Percentiles rank a stretch among this genome's conserved stretches.
These are phyloP conservation scores for Palythoa grandiflora DNA, from an alignment of 92 coral and sea anemone species.

Conservation along the genomic window DNA sequence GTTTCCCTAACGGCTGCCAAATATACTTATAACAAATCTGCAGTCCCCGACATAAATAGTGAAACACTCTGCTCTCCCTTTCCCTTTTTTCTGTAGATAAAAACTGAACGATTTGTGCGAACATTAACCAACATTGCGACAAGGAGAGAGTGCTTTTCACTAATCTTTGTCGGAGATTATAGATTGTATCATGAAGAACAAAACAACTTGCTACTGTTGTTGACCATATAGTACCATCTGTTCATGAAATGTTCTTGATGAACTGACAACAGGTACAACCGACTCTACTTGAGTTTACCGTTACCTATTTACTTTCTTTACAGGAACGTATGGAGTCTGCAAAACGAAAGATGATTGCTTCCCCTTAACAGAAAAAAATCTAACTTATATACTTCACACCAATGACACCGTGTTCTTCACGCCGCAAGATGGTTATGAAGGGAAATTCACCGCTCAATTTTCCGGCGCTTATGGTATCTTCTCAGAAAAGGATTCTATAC, in stretches of 20 bases:
- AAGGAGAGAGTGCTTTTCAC: no score
- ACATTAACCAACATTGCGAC: no score
- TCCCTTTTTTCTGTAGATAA: no score
- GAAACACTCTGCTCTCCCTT: no score
- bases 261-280: neutral
- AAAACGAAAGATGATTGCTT: neutral
- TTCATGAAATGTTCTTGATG: neutral
- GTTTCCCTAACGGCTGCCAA: no score
- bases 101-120: no score
- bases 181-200: no score
- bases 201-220: no score
- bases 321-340: neutral
- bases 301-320: neutral
- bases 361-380: neutral
- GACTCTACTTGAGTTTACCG: neutral
- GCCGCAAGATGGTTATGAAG: neutral
- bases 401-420: constrained; percentile 28
- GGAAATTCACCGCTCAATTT: constrained; percentile 8
- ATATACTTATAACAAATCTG: no score
- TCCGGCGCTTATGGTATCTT: constrained; percentile 1
- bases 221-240: neutral
- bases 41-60: no score
- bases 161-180: no score
- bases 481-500: neutral
- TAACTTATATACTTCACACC: neutral